phyloP scores from a whole-genome alignment of 2,113 vertebrate genomes.

The Saguinus imperator region DNA sequence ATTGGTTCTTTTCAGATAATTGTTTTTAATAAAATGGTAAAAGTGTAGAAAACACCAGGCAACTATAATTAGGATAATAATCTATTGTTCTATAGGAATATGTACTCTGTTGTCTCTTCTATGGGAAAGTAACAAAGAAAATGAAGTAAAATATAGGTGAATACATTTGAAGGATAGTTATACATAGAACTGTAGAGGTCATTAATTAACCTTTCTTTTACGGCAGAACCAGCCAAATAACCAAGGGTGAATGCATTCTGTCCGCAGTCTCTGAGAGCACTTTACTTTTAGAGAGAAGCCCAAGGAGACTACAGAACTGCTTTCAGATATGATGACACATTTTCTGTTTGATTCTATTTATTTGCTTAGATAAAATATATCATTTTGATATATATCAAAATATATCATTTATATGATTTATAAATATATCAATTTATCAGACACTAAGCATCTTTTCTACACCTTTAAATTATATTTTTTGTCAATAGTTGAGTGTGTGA shows the following conservation, averaged over 20 bases:
- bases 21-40: constrained; percentile 84
- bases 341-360: constrained; percentile 24
- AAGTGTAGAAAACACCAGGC: constrained; percentile 82
- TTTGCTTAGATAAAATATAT: background rate
- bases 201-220: constrained; percentile 70
- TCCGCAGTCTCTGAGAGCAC: background rate
- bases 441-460: background rate
- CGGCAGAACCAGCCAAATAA: constrained; percentile 59
- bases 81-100: constrained; percentile 81
- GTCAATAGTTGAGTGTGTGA: background rate
- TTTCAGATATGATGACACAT: background rate
- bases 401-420: too few species aligned
- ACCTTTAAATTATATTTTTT: background rate
- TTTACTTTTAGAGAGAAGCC: background rate
- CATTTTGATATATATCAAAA: too few species aligned
- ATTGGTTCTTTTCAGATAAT: constrained; percentile 80
- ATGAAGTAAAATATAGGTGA: constrained; percentile 59
- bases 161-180: constrained; percentile 63
- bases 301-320: background rate
- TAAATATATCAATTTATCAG: background rate
- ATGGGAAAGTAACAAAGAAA: constrained; percentile 75
- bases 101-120: constrained; percentile 72
- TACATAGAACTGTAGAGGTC: constrained; percentile 63
- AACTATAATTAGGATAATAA: constrained; percentile 83
- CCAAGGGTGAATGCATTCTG: background rate